Percentiles rank a stretch among this genome's conserved stretches.
phyloP scores from a whole-genome alignment of 1,140 invertebrate species.

The Bursaphelenchus mucronatus region DNA sequence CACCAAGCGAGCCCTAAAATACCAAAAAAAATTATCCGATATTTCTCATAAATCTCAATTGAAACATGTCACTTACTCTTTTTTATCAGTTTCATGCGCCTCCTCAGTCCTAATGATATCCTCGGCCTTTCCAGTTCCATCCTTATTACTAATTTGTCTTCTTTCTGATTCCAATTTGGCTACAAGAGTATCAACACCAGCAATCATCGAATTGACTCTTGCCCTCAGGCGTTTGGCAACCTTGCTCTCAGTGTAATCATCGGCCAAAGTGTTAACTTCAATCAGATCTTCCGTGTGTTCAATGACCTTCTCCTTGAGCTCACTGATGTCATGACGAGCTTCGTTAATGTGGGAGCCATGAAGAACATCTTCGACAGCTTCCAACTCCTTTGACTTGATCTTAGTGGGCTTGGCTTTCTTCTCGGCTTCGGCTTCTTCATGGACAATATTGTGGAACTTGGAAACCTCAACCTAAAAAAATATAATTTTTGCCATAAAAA shows the following conservation, averaged over 20 bases:
- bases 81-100: conserved; percentile 22
- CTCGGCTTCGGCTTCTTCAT: conserved; percentile 16
- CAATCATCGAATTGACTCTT: conserved; percentile 46
- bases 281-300: conserved; percentile 49
- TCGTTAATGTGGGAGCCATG: conserved; percentile 38
- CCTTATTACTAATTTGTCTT: conserved; percentile 27
- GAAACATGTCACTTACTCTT: conserved; percentile 18
- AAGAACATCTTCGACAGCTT: conserved; percentile 43
- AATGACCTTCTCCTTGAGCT: conserved; percentile 47
- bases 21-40: background rate
- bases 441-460: conserved; percentile 1
- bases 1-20: conserved; percentile 33
- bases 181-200: conserved; percentile 43
- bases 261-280: conserved; percentile 41
- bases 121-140: conserved; percentile 23
- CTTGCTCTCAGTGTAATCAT: conserved; percentile 43
- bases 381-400: conserved; percentile 41
- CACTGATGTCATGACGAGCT: conserved; percentile 45
- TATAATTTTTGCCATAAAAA: background rate
- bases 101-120: background rate
- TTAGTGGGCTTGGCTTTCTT: conserved; percentile 22
- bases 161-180: conserved; percentile 41
- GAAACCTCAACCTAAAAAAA: background rate
- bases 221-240: conserved; percentile 41
- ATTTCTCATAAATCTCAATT: background rate